phyloP scores from a whole-genome alignment of 2,113 vertebrate species.

The Marcusenius ussheri region DNA sequence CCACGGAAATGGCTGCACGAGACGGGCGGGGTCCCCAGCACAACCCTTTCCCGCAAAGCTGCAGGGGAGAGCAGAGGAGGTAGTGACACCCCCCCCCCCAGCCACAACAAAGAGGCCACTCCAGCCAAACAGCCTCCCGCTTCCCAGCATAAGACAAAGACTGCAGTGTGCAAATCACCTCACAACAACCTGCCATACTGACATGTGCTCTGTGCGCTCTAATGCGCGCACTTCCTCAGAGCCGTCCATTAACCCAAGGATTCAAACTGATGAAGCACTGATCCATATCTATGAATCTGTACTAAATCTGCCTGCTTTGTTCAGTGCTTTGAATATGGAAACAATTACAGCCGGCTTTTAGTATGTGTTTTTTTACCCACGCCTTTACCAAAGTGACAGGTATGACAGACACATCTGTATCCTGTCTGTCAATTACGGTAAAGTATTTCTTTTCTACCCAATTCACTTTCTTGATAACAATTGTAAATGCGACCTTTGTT shows the following conservation, averaged over 20 bases:
- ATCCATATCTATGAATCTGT: not conserved
- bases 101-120: constrained; percentile 2
- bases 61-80: not conserved
- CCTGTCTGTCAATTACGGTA: not conserved
- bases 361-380: not conserved
- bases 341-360: not conserved
- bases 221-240: not conserved
- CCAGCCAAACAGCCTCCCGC: not conserved
- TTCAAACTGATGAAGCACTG: not conserved
- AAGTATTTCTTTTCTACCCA: not conserved
- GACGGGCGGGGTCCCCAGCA: not conserved
- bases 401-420: not conserved
- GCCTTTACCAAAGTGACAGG: not conserved
- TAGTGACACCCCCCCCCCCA: not conserved
- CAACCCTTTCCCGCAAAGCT: not conserved
- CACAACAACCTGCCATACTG: not conserved
- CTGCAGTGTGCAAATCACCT: not conserved
- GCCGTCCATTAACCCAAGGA: not conserved
- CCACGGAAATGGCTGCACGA: not conserved
- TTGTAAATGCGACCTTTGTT: not conserved
- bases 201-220: not conserved
- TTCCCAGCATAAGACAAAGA: constrained; percentile 13
- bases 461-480: constrained; percentile 1
- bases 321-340: not conserved
- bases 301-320: not conserved